Evolutionary conservation across 2,113 vertebrate species (phyloP).

Genomic region (Melanocharis versteri): DNA sequence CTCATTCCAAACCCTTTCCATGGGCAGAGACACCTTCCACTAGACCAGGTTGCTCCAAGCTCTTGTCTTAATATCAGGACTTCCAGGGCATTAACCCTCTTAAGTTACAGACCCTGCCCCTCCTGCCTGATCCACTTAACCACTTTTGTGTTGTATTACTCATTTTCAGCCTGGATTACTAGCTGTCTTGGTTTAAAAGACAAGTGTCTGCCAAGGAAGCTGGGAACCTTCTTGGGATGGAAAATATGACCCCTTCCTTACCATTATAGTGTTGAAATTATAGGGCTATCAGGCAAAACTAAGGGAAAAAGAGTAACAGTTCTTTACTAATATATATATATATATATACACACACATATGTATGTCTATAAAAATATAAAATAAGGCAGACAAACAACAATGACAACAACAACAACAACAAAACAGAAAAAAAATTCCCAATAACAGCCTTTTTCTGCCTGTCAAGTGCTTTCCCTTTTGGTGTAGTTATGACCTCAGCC

Average conservation of each 20-base stretch:
- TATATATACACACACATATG: background rate
- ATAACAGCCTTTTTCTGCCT: background rate
- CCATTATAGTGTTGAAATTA: background rate
- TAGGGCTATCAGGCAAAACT: background rate
- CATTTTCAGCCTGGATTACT: background rate
- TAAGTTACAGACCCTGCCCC: background rate
- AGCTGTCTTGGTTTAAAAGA: background rate
- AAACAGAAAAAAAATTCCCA: background rate
- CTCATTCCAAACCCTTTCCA: background rate
- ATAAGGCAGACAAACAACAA: background rate
- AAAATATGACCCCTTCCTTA: background rate
- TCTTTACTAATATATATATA: background rate
- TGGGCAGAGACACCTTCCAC: background rate
- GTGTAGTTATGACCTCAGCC: background rate
- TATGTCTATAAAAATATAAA: background rate
- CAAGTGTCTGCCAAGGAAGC: background rate
- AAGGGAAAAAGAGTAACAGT: background rate
- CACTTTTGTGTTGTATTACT: background rate
- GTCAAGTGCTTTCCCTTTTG: background rate
- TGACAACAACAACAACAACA: background rate
- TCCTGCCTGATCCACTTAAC: background rate
- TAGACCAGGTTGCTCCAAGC: background rate
- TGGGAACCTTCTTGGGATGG: background rate
- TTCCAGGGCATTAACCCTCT: background rate
- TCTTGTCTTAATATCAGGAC: background rate